phyloP scores from a whole-genome alignment of 2,797 vertebrate genomes.

The Aldrovandia affinis region DNA sequence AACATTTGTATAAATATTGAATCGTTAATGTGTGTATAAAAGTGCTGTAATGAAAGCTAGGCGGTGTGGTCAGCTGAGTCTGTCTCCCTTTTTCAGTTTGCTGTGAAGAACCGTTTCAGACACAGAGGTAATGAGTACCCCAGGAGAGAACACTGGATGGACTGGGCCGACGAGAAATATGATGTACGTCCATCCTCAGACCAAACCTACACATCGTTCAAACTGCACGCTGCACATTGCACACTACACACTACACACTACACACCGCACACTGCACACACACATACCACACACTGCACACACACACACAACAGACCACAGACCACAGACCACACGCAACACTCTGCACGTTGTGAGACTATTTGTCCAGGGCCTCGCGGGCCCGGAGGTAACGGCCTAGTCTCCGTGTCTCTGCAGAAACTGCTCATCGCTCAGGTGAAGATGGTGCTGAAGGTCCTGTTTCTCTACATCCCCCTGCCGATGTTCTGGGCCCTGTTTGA shows the following conservation, averaged over 20 bases:
- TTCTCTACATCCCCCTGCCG: constrained; percentile 92
- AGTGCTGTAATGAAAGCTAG: too few relatives aligned
- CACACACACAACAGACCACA: too few relatives aligned
- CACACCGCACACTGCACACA: background rate
- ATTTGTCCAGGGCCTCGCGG: background rate
- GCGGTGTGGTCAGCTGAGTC: too few relatives aligned
- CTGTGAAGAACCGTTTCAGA: constrained; percentile 84
- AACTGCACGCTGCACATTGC: background rate
- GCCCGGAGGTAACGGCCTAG: constrained; percentile 17
- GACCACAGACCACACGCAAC: too few relatives aligned
- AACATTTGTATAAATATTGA: background rate
- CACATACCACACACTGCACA: too few relatives aligned
- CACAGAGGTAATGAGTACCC: constrained; percentile 80
- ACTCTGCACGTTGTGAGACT: too few relatives aligned
- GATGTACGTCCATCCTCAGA: constrained; percentile 68
- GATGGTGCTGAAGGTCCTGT: constrained; percentile 90
- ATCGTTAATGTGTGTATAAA: too few relatives aligned
- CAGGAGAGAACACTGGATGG: constrained; percentile 91
- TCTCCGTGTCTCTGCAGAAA: constrained; percentile 71
- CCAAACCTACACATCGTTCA: background rate
- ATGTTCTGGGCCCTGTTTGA: constrained; percentile 99
- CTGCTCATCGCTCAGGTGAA: constrained; percentile 88
- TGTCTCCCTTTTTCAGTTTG: constrained; percentile 76
- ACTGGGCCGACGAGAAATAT: constrained; percentile 94
- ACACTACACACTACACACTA: background rate